Evolutionary conservation across 2,113 vertebrate species (phyloP).

Genomic region (Calyptomena viridis): DNA sequence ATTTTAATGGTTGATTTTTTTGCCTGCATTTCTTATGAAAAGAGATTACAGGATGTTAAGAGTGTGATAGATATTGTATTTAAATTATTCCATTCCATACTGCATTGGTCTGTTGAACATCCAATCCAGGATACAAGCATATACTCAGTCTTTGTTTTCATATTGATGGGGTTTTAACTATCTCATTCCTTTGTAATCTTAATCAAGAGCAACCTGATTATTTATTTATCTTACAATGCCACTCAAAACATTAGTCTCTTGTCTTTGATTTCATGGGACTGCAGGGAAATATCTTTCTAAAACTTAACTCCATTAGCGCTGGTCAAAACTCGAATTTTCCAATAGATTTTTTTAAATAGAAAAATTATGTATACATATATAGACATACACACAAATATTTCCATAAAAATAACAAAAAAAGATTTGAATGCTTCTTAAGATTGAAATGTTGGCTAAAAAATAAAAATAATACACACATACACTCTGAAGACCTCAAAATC

Average conservation of each 20-base stretch:
- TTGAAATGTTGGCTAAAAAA: neutral
- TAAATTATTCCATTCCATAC: neutral
- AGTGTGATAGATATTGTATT: neutral
- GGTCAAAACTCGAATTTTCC: neutral
- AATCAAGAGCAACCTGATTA: neutral
- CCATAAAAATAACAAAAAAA: neutral
- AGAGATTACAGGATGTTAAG: neutral
- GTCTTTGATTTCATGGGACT: neutral
- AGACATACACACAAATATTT: neutral
- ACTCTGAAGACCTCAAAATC: neutral
- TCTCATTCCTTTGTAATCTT: neutral
- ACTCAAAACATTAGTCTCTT: neutral
- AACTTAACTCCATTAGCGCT: neutral
- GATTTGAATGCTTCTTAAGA: rapidly evolving
- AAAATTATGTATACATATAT: neutral
- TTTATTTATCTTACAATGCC: neutral
- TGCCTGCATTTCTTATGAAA: neutral
- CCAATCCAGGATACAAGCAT: neutral
- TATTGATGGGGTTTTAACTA: neutral
- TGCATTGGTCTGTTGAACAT: neutral
- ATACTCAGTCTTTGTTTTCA: neutral
- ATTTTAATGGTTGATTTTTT: neutral
- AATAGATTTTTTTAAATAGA: neutral
- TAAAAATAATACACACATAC: neutral
- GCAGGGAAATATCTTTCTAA: neutral